phyloP scores from a whole-genome alignment of 2,888 invertebrate genomes.

The Orchesellides sinensis region DNA sequence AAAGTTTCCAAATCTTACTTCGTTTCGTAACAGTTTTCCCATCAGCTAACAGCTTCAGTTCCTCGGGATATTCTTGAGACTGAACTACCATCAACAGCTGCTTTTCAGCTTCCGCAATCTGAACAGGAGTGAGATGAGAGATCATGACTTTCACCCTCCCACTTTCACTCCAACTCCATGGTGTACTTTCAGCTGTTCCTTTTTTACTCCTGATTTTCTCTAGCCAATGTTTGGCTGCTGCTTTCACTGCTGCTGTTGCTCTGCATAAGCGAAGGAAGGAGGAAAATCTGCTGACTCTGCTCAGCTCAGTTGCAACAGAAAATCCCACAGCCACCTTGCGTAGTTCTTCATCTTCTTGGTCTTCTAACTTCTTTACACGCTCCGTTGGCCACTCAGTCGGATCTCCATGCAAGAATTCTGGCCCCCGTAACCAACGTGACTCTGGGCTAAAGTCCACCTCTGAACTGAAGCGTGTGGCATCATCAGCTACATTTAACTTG shows the following conservation, averaged over 20 bases:
- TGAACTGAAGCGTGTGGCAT: not conserved
- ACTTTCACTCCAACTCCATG: not conserved
- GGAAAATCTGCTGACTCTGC: not conserved
- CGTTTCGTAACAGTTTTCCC: not conserved
- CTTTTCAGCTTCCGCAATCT: not conserved
- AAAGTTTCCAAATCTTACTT: conserved; percentile 7
- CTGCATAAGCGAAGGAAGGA: not conserved
- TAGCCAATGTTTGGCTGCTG: not conserved
- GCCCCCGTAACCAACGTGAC: conserved; percentile 8
- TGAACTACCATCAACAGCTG: not conserved
- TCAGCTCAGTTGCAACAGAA: not conserved
- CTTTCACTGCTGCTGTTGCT: conserved; percentile 18
- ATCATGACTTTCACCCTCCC: not conserved
- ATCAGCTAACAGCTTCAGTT: not conserved
- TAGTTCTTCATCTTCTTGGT: not conserved
- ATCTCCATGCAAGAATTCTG: not conserved
- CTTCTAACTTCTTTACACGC: not conserved
- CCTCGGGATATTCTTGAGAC: not conserved
- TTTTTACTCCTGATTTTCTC: not conserved
- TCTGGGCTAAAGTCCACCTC: not conserved
- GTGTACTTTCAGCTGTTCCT: not conserved
- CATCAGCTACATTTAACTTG: not conserved
- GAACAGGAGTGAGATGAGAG: too few species aligned
- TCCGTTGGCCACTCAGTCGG: not conserved
- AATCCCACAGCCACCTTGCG: not conserved